Evolutionary conservation across 2,888 invertebrate genomes (phyloP).

Genomic region (Nephrotoma flavescens): DNA sequence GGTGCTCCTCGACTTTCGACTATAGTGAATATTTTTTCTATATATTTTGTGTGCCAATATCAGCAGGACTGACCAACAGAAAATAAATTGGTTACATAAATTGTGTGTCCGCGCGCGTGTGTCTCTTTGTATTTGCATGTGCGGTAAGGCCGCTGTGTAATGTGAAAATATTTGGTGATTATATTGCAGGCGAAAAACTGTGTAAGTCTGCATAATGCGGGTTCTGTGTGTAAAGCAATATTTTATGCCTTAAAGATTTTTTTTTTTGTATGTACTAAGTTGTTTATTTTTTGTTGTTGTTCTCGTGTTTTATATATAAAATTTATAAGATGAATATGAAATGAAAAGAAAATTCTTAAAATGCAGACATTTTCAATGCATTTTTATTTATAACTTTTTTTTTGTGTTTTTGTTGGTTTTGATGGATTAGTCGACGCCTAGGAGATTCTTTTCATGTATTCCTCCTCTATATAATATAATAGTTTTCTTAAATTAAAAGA

Average conservation of each 20-base stretch:
- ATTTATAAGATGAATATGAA: background rate
- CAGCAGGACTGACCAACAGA: background rate
- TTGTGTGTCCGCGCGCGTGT: background rate
- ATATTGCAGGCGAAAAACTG: background rate
- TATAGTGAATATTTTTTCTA: background rate
- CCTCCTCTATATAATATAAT: background rate
- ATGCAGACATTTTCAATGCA: slow-evolving; percentile 3
- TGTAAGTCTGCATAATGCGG: background rate
- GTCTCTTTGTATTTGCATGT: background rate
- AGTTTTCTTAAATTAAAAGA: background rate
- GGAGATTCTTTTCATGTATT: background rate
- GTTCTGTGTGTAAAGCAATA: background rate
- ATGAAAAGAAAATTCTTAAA: background rate
- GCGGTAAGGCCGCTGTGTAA: background rate
- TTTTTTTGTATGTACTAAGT: too few relatives aligned
- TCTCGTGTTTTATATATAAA: background rate
- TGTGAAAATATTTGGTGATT: background rate
- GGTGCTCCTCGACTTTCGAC: background rate
- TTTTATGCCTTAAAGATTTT: background rate
- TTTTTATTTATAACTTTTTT: slow-evolving; percentile 1
- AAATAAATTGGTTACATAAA: background rate
- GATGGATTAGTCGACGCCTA: slow-evolving; percentile 2
- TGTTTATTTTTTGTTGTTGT: background rate
- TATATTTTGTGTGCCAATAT: background rate
- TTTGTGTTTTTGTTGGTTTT: background rate